Conservation (phyloP, 1,140 invertebrate species). For the Phthorimaea operculella region DNA sequence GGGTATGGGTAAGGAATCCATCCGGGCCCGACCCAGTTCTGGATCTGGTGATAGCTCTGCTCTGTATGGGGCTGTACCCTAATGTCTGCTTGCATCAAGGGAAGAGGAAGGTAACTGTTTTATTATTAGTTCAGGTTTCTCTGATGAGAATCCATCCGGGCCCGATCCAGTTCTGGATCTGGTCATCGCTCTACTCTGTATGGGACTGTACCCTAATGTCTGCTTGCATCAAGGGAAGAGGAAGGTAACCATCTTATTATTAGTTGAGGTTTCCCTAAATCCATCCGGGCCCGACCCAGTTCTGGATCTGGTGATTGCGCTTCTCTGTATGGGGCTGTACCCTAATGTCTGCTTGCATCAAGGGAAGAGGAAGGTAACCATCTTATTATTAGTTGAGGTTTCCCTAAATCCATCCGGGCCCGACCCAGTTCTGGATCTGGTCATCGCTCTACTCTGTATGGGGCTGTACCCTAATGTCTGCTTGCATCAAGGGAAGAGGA, state of each 20-base stretch:
- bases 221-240: constrained; percentile 80
- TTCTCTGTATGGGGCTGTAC: constrained; percentile 92
- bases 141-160: constrained; percentile 80
- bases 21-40: constrained; percentile 81
- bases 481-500: constrained; percentile 93
- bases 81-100: constrained; percentile 97
- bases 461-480: constrained; percentile 98
- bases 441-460: constrained; percentile 87
- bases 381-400: too few relatives aligned
- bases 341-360: constrained; percentile 97
- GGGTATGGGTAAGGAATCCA: too few relatives aligned
- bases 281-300: constrained; percentile 80
- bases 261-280: constrained; percentile 51
- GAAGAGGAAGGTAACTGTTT: constrained; percentile 90
- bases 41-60: constrained; percentile 86
- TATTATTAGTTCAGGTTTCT: too few relatives aligned
- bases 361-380: constrained; percentile 85
- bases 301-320: constrained; percentile 86
- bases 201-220: constrained; percentile 97
- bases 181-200: constrained; percentile 85
- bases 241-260: constrained; percentile 5
- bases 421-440: constrained; percentile 85
- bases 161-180: constrained; percentile 86
- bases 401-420: constrained; percentile 75
- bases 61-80: constrained; percentile 94